Evolutionary conservation across 1,140 invertebrate species (phyloP).

Genomic region (Bombus vancouverensis): DNA sequence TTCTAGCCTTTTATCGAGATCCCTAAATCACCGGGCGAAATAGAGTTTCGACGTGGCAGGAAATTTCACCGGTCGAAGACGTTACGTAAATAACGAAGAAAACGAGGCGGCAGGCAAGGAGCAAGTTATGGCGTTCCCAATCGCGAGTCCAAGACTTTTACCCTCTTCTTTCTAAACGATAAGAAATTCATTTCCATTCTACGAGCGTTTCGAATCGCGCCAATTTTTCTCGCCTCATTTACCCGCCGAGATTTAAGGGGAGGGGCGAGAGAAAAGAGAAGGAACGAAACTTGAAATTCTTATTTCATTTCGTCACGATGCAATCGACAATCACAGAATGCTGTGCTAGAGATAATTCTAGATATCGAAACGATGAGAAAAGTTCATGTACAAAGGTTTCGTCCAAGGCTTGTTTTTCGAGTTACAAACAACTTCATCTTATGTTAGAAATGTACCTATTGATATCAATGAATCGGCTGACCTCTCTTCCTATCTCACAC

Average conservation of each 20-base stretch:
- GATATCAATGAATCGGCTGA: too few species aligned
- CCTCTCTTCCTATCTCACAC: too few species aligned
- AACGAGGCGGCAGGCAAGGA: conserved; percentile 8
- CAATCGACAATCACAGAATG: background rate
- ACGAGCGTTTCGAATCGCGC: conserved; percentile 3
- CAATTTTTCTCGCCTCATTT: conserved; percentile 30
- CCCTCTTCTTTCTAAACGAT: background rate
- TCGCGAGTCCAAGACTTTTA: too few species aligned
- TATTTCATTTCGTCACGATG: background rate
- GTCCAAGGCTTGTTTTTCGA: too few species aligned
- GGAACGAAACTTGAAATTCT: background rate
- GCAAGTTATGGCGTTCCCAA: conserved; percentile 30
- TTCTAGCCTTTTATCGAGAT: conserved; percentile 27
- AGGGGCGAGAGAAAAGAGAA: background rate
- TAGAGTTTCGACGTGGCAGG: conserved; percentile 19
- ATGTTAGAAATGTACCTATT: too few species aligned
- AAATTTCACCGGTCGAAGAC: conserved; percentile 27
- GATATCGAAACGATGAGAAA: too few species aligned
- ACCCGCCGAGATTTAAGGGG: background rate
- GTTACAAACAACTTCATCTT: too few species aligned
- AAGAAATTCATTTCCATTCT: conserved; percentile 47
- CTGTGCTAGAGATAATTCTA: background rate
- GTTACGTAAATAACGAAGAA: conserved; percentile 33
- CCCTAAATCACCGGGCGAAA: conserved; percentile 30
- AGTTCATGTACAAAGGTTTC: too few species aligned